These are phyloP conservation scores for Paracyclopina nana DNA, from an alignment of 1,140 invertebrate genomes.

Conservation along the genomic window DNA sequence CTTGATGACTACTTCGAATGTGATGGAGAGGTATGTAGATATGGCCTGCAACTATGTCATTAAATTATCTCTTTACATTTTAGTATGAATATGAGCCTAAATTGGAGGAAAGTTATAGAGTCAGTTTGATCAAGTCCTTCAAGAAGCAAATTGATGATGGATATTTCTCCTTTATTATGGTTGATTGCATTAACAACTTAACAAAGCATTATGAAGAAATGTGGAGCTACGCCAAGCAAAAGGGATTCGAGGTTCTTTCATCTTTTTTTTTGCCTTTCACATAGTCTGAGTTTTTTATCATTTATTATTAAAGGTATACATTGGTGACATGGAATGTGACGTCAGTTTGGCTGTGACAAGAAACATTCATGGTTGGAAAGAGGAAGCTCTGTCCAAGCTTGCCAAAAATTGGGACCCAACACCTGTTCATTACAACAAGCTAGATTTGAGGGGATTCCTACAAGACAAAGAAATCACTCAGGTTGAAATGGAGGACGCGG, in stretches of 20 bases:
- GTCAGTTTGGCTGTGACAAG: constrained; percentile 48
- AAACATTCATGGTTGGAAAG: constrained; percentile 59
- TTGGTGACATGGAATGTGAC: constrained; percentile 68
- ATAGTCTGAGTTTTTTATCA: background rate
- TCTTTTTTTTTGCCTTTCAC: constrained; percentile 8
- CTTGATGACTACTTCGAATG: constrained; percentile 73
- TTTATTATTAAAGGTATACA: constrained; percentile 45
- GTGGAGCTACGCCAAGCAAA: constrained; percentile 62
- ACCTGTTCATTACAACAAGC: constrained; percentile 39
- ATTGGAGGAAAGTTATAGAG: constrained; percentile 57
- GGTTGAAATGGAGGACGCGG: background rate
- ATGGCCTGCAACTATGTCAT: background rate
- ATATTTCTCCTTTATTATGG: constrained; percentile 77
- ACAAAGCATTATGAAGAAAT: constrained; percentile 52
- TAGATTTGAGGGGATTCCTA: background rate
- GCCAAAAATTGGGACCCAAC: constrained; percentile 53
- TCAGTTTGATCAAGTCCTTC: constrained; percentile 66
- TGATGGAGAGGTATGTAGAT: constrained; percentile 12
- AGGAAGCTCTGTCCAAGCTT: constrained; percentile 56
- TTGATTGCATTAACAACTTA: constrained; percentile 25
- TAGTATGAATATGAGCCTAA: constrained; percentile 71
- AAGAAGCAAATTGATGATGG: constrained; percentile 77
- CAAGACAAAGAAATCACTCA: background rate
- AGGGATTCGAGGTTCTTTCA: constrained; percentile 55
- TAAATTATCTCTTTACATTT: background rate